Base-by-base conservation (phyloP, 2,888 invertebrate genomes). In the Lampropteryx suffumata region DNA sequence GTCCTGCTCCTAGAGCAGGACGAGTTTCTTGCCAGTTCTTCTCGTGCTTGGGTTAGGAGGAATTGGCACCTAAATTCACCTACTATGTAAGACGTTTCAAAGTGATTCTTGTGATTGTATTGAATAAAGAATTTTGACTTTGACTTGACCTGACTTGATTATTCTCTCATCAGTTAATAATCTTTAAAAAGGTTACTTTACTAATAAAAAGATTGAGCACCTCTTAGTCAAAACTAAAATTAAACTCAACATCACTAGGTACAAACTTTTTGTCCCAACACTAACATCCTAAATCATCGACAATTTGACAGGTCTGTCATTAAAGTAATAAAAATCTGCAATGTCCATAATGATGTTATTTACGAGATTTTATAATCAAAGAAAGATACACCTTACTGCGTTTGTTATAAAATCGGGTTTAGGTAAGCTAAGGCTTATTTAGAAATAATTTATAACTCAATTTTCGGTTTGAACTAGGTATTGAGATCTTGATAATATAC, bases 321-420 rank as follows among this genome's bases (percentile, higher is more conserved):
- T 68, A 68, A 60, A 66, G 57, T 67, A 62, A 68, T 65, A 65
- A 70, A 67, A 65, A 59, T 57, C 57, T 46, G 51, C 55, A 48
- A 35, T 50, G 35, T 46, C 33, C 44, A 30, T 50, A 47, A n/a
- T 30, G 41, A 10, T 50, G 28, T 47, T 35, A 63, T 64, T 64
- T 67, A 62, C 59, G 57, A 67, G 36, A 17, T 36, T 39, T 44
- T 36, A 1, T 9, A n/a, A 14, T 1, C 26, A 42, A 12, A 4
- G 45, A 1, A 59, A 44, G 34, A 12, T 54, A 11, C 9, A 39
- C 41, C 50, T 37, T 60, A 50, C 10, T 0, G n/a, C 0, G 9
- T 17, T 42, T 17, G 32, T 10, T 8, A 13, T 13, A 42, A 27
- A 12, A 34, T 43, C 27, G 12, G 21, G 24, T 35, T 32, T 30